phyloP scores from a whole-genome alignment of 2,888 invertebrate genomes.

The Phalangium opilio region DNA sequence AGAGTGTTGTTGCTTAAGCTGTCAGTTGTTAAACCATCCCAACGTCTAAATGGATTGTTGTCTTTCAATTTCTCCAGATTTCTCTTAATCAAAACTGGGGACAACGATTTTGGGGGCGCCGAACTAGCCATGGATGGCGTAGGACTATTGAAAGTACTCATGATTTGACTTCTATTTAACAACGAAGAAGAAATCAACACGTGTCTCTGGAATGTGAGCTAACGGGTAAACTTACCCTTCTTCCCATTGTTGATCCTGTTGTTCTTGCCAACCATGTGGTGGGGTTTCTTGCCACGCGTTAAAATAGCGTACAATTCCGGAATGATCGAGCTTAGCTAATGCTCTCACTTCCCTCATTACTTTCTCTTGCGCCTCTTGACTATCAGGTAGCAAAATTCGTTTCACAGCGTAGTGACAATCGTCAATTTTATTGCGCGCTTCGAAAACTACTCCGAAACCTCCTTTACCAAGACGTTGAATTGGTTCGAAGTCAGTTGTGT shows the following conservation, averaged over 20 bases:
- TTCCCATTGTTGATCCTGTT: slow-evolving; percentile 50
- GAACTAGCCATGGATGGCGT: no score
- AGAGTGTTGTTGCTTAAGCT: no score
- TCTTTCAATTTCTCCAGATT: no score
- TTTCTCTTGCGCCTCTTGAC: slow-evolving; percentile 62
- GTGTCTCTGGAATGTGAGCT: no score
- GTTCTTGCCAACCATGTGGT: slow-evolving; percentile 71
- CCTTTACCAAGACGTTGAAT: slow-evolving; percentile 68
- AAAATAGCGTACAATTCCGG: slow-evolving; percentile 86
- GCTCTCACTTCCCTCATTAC: slow-evolving; percentile 91
- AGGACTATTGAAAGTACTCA: no score
- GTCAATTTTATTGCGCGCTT: slow-evolving; percentile 83
- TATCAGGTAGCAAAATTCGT: slow-evolving; percentile 67
- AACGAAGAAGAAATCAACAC: no score
- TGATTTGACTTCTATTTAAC: no score
- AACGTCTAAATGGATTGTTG: no score
- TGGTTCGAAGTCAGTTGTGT: slow-evolving; percentile 67
- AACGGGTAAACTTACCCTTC: slow-evolving; percentile 26
- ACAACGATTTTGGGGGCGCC: no score
- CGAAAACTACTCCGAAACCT: slow-evolving; percentile 93
- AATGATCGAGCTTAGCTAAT: slow-evolving; percentile 83
- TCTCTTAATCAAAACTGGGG: no score
- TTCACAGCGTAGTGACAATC: slow-evolving; percentile 90
- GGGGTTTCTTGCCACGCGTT: slow-evolving; percentile 92
- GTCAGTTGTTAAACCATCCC: no score